These are phyloP conservation scores for Cheilosia grossa DNA, from an alignment of 2,888 invertebrate species.

Conservation along the genomic window DNA sequence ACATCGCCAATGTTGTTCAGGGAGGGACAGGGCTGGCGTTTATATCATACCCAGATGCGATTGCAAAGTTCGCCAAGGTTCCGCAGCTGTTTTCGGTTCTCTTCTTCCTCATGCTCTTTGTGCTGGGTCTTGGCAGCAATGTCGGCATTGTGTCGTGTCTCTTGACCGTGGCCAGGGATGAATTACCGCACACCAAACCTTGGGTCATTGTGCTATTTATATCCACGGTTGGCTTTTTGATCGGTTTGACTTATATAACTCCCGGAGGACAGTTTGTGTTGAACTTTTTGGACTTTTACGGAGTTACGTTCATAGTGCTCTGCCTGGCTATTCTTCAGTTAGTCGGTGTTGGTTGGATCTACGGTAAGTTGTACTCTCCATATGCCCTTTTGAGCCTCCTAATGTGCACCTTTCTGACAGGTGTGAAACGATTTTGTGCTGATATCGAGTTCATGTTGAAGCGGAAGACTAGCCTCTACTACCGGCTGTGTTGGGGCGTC, in stretches of 20 bases:
- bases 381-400: background rate
- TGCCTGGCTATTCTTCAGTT: conserved; percentile 87
- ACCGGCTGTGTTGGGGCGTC: conserved; percentile 91
- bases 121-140: conserved; percentile 84
- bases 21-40: conserved; percentile 91
- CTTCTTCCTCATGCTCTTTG: conserved; percentile 85
- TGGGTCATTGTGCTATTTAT: conserved; percentile 85
- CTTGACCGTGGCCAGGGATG: conserved; percentile 83
- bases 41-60: conserved; percentile 87
- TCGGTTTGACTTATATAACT: conserved; percentile 86
- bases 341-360: conserved; percentile 89
- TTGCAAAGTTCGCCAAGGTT: conserved; percentile 84
- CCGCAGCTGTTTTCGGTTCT: conserved; percentile 85
- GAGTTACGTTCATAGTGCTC: conserved; percentile 89
- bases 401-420: conserved; percentile 78
- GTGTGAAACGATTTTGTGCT: conserved; percentile 86
- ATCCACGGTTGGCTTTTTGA: conserved; percentile 84
- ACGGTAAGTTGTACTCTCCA: conserved; percentile 84
- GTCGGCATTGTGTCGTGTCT: conserved; percentile 83
- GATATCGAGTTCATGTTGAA: conserved; percentile 93
- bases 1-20: conserved; percentile 87
- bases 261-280: conserved; percentile 90
- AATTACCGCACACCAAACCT: conserved; percentile 81
- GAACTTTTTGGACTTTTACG: conserved; percentile 89
- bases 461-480: conserved; percentile 87